phyloP scores from a whole-genome alignment of 2,888 invertebrate species.

The Papilio elwesi region DNA sequence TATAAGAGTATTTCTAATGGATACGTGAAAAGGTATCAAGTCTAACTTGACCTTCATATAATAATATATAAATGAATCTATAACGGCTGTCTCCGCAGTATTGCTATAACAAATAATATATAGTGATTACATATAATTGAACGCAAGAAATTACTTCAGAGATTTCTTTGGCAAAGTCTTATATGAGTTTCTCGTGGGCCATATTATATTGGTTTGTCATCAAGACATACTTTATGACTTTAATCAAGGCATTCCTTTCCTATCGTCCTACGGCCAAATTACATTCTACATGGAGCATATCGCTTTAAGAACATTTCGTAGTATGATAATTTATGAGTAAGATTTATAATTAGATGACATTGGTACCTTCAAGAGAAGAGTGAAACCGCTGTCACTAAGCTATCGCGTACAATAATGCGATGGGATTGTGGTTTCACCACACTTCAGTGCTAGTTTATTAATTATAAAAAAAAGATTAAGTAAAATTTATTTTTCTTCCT shows the following conservation, averaged over 20 bases:
- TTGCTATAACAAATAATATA: neutral
- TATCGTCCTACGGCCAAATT: constrained; percentile 24
- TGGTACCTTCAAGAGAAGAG: no score
- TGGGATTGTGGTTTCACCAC: no score
- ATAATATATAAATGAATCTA: neutral
- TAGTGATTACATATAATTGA: constrained; percentile 14
- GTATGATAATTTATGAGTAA: neutral
- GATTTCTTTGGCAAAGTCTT: constrained; percentile 31
- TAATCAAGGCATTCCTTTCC: constrained; percentile 38
- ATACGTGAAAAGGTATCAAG: no score
- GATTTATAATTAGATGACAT: no score
- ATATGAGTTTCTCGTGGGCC: constrained; percentile 24
- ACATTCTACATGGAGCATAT: constrained; percentile 14
- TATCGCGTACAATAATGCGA: no score
- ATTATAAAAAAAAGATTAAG: no score
- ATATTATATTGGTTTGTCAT: constrained; percentile 36
- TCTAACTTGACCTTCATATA: neutral
- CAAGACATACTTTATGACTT: constrained; percentile 36
- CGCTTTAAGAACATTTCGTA: constrained; percentile 9
- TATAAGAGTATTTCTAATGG: no score
- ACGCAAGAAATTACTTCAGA: constrained; percentile 22
- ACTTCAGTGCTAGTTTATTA: no score
- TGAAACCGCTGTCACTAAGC: no score
- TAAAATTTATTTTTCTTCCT: no score
- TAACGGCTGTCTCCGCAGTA: neutral